Evolutionary conservation across 2,797 vertebrate species (phyloP), one percentile per base, ranked within the genome.

Genomic region (Epinephelus coioides): DNA sequence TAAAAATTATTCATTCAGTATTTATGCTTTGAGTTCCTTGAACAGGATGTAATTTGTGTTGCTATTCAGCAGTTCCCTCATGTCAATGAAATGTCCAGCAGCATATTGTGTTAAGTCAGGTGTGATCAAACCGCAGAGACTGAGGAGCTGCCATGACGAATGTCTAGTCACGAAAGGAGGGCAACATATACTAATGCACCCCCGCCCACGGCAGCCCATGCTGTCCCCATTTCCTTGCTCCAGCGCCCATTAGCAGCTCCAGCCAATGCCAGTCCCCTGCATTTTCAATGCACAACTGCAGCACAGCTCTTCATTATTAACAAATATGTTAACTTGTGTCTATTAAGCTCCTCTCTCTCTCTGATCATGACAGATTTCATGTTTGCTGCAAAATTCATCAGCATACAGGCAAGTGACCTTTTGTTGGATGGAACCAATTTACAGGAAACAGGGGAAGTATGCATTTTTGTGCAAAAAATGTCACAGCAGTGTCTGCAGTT

Each of bases 161-260:
- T 67, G 75, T 89, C 78, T 88, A 72, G 84, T 87, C 86, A 92
- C 44, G 64, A 76, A 90, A 89, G 70, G 68, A 89, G 88, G 83
- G 67, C 80, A 78, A 81, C 82, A 74, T 79, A 82, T 60, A 79
- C 68, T 76, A 60, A 76, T 72, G 67, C 79, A 79, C 60, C 86
- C 79, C 73, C 71, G 6, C 61, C 78, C 69, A 66, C 30, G 4
- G 17, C 59, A 73, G 78, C 82, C 79, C 83, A 71, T 47, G 19
- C 64, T 88, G 89, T 82, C 86, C 88, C 81, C 64, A 66, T 88
- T 87, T 86, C 70, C 30, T 60, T 73, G 46, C 62, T 78, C 21
- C 62, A 79, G 47, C 78, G 72, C 61, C 51, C 68, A 71, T 69
- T 76, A 69, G 47, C 47, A 54, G 43, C 66, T 69, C 55, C 50